phyloP scores from a whole-genome alignment of 64 coral and sea anemone species.

The Dendronephthya gigantea region DNA sequence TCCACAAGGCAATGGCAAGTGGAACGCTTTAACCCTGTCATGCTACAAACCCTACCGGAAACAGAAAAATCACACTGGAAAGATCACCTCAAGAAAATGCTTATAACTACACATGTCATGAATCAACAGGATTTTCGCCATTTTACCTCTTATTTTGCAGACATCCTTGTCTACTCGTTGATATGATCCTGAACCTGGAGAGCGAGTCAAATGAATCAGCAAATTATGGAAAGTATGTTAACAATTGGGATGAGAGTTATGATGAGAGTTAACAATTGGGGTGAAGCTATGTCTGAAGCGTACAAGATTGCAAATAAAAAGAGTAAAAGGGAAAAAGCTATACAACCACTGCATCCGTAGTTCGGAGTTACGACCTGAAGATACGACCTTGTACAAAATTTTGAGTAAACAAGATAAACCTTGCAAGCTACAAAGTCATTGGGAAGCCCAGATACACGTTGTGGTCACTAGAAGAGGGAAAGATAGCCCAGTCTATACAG shows the following conservation, averaged over 20 bases:
- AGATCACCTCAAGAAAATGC: constrained; percentile 1
- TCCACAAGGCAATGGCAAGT: not conserved
- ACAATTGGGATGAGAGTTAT: not conserved
- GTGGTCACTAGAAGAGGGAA: not conserved
- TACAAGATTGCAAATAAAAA: not conserved
- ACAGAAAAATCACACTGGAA: not conserved
- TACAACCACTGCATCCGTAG: not conserved
- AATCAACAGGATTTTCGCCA: not conserved
- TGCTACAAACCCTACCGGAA: not conserved
- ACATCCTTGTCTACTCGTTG: not conserved
- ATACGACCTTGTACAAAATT: not conserved
- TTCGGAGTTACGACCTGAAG: not conserved
- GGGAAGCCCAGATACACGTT: not conserved
- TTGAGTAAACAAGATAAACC: not conserved
- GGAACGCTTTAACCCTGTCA: not conserved
- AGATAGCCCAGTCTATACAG: not conserved
- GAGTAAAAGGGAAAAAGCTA: not conserved
- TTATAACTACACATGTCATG: not conserved
- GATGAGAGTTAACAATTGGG: not conserved
- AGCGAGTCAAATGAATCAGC: not conserved
- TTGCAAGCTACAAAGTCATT: not conserved
- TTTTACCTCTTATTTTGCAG: not conserved
- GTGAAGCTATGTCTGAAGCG: not conserved
- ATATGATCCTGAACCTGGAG: not conserved
- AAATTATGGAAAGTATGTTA: not conserved